Percentiles rank a stretch among this genome's conserved stretches.
Conservation (phyloP, 2,888 invertebrate genomes). For the Galerucella nymphaeae region DNA sequence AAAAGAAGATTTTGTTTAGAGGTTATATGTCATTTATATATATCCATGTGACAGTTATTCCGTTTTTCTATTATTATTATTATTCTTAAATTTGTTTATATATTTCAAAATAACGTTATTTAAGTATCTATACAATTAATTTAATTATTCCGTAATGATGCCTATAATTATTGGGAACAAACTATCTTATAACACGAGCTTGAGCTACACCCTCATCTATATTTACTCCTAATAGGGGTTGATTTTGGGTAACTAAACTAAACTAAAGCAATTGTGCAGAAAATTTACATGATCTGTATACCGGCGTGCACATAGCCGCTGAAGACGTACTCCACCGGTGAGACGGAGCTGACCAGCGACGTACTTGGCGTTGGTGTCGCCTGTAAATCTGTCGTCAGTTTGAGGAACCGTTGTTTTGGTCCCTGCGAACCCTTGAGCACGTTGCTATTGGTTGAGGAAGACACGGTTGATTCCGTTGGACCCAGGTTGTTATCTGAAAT, state of each 20-base stretch:
- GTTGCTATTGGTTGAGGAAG: conserved; percentile 39
- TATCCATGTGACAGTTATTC: no score
- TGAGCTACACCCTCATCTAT: no score
- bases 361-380: not conserved
- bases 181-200: no score
- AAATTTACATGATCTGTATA: conserved; percentile 64
- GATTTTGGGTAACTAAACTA: not conserved
- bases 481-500: conserved; percentile 50
- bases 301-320: conserved; percentile 64
- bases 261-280: conserved; percentile 42
- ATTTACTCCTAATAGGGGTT: not conserved
- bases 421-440: conserved; percentile 23
- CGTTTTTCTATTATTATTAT: no score
- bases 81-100: no score
- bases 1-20: no score
- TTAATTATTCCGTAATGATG: no score
- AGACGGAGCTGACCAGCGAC: conserved; percentile 11
- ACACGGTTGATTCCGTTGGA: conserved; percentile 42
- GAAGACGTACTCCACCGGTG: conserved; percentile 49
- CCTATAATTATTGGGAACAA: no score
- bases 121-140: no score
- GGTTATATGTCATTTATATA: no score
- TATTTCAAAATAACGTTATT: no score
- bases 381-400: not conserved
- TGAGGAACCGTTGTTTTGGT: conserved; percentile 16